Evolutionary conservation across 1,140 invertebrate genomes (phyloP), one percentile per base, ranked within the genome.

Genomic region (Calliphora vicina): DNA sequence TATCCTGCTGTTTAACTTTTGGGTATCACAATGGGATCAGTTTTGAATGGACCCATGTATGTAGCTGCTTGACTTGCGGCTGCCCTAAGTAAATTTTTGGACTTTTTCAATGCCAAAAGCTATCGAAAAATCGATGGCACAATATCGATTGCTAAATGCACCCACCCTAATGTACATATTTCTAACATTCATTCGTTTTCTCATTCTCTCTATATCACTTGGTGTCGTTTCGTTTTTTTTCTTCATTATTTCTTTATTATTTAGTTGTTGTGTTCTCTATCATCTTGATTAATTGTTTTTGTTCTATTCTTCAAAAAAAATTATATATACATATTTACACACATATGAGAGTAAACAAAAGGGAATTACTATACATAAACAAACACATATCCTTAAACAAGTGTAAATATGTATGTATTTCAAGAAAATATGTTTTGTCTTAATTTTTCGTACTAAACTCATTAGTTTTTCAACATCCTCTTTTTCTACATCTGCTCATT

Each of bases 241-340:
- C 23, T 67, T 67, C 61, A 10, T 67, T 23, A 23, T 23, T 67
- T 67, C 23, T 67, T 23, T 12, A 23, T 25, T 10, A 23, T 23
- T 67, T 23, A 20, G 9, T 67, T 67, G n/a, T 67, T 67, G 17
- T 57, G n/a, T n/a, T 25, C 20, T 67, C 61, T 23, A 67, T 25
- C 61, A 67, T 23, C n/a, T 67, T 67, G 20, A 67, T 67, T 67
- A 67, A 67, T 67, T 67, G 20, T 23, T 67, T 67, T 67, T 67
- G n/a, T 23, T 25, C n/a, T 67, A 25, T 35, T 72, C 20, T 72
- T 72, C 71, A 5, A 20, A 25, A 20, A 73, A 15, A 15, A 17
- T 6, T 74, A 74, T 15, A 20, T 8, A 23, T 74, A 74, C 26
- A 13, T 74, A 73, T 17, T 4, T 26, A 26, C 23, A 73, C 9